A percentile compares a stretch with the other conserved stretches of the same genome.
Conservation (phyloP, 2,888 invertebrate species). For the Pyrrhia umbra region DNA sequence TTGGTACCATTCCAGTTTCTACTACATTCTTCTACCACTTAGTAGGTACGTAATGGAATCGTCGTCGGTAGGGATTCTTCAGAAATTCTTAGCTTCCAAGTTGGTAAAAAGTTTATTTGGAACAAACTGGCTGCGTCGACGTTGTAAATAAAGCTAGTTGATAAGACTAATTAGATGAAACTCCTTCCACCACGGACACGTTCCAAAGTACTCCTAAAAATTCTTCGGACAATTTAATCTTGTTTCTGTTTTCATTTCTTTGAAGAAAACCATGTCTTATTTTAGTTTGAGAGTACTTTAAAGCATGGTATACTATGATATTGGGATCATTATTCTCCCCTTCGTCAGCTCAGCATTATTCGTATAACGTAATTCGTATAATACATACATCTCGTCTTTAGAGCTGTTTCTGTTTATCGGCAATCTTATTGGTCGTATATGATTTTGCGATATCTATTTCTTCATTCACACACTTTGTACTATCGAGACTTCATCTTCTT, state of each 20-base stretch:
- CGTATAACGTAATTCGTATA: too few relatives aligned
- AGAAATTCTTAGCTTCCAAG: conserved; percentile 45
- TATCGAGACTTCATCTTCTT: too few relatives aligned
- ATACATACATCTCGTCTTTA: too few relatives aligned
- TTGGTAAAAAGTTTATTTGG: conserved; percentile 52
- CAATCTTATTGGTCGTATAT: too few relatives aligned
- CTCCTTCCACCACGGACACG: conserved; percentile 29
- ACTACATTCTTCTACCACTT: conserved; percentile 44
- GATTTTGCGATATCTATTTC: too few relatives aligned
- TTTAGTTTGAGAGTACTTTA: not conserved
- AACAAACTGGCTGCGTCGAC: conserved; percentile 40
- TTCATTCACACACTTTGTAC: too few relatives aligned
- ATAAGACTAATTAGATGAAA: conserved; percentile 51
- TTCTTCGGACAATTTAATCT: conserved; percentile 41
- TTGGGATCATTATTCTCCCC: too few relatives aligned
- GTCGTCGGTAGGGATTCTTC: conserved; percentile 31
- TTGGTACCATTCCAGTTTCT: conserved; percentile 7
- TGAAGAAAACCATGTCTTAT: not conserved
- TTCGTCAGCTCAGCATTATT: too few relatives aligned
- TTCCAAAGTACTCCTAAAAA: conserved; percentile 34
- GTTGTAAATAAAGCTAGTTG: conserved; percentile 46
- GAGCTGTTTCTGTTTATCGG: too few relatives aligned
- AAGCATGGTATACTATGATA: too few relatives aligned
- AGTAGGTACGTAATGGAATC: conserved; percentile 36
- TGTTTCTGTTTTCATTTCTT: conserved; percentile 3